Evolutionary conservation across 1,140 invertebrate genomes (phyloP), one percentile per base, ranked within the genome.

Genomic region (Drosophila elegans): DNA sequence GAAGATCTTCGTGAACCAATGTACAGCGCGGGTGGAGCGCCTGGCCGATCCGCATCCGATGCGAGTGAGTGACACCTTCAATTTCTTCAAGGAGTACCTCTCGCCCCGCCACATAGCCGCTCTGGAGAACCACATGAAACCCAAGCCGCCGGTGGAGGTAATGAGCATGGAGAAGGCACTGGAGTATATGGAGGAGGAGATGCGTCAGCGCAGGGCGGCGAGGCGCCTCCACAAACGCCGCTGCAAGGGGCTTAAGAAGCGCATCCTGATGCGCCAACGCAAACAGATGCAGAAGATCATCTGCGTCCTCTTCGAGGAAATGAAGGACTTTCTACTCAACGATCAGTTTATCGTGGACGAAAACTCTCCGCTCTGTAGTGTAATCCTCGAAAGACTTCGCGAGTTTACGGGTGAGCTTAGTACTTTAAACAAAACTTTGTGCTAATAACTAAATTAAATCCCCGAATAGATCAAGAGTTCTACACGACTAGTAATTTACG

Each of bases 241-340:
- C 25, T 91, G 86, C 56, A 62, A 60, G 5, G 69, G 75, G 4
- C 61, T 91, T 0, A 79, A 77, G 49, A 80, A 86, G 29, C 62
- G 83, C 11, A 91, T 92, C 21, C 42, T 91, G 1, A 42, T 69
- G 39, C 80, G 80, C 11, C 90, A 92, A 21, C 78, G 84, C 39
- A 85, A 85, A 5, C 91, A 92, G 55, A 91, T 92, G 74, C 77
- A 77, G 29, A 91, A 83, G 53, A 92, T 92, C n/a, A 69, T 92
- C 21, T 91, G 78, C 44, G 81, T 89, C 0, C 60, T 92, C 9
- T 92, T 92, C 29, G 91, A 92, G 59, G 91, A 91, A 60, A 91
- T 92, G 86, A 91, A 91, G 59, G 84, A 91, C 7, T 92, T 90
- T 39, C 75, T 92, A 0, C 67, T 92, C 4, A 90, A 88, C 32